phyloP scores from a whole-genome alignment of 2,888 invertebrate species.

The Antheraea yamamai region DNA sequence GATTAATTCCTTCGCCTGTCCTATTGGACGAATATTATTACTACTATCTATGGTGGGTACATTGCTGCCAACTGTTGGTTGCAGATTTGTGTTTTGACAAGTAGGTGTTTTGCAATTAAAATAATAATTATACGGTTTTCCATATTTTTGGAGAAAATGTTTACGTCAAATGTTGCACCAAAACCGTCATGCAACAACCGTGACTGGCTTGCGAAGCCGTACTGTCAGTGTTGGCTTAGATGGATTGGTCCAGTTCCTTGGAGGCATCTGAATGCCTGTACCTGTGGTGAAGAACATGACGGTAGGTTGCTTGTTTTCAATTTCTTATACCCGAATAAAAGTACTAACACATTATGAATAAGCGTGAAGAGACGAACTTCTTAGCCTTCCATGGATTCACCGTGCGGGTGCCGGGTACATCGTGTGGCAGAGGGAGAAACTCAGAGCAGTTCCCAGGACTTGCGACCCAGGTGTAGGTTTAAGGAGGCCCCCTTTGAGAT shows the following conservation, averaged over 20 bases:
- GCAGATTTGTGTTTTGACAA: no score
- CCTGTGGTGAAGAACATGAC: conserved; percentile 79
- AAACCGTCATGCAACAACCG: conserved; percentile 29
- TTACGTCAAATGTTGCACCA: conserved; percentile 27
- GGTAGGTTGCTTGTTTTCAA: conserved; percentile 45
- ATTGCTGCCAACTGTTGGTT: not conserved
- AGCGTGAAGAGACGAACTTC: no score
- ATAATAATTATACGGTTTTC: not conserved
- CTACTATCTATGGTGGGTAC: no score
- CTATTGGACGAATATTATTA: no score
- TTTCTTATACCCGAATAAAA: not conserved
- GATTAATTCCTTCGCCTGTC: no score
- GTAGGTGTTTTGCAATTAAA: not conserved
- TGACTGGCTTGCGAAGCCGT: conserved; percentile 52
- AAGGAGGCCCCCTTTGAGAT: no score
- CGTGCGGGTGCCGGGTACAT: no score
- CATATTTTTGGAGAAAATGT: conserved; percentile 27
- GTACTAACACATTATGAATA: not conserved
- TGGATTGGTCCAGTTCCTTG: conserved; percentile 48
- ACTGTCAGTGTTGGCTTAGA: conserved; percentile 63
- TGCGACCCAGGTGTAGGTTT: no score
- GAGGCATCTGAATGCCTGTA: conserved; percentile 60
- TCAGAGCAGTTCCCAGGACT: no score
- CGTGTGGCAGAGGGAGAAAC: no score
- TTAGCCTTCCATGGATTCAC: no score